Percentiles rank a stretch among this genome's conserved stretches.
Evolutionary conservation across 2,888 invertebrate species (phyloP).

Genomic region (Hyles lineata): DNA sequence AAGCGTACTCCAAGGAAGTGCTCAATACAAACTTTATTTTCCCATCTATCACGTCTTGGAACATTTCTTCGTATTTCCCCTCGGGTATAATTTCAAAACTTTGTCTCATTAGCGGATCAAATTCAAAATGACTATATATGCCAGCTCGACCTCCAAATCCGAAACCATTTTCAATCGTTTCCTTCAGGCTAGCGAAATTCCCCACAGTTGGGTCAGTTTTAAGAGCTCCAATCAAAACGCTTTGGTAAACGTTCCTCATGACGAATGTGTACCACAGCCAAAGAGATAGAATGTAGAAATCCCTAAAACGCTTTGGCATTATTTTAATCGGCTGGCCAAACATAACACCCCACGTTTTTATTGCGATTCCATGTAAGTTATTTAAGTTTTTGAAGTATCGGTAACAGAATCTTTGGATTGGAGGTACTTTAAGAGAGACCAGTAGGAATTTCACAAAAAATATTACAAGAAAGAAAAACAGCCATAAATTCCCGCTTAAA

Average conservation of each 20-base stretch:
- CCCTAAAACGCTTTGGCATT: conserved; percentile 56
- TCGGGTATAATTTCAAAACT: conserved; percentile 62
- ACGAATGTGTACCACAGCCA: conserved; percentile 76
- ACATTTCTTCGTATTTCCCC: conserved; percentile 58
- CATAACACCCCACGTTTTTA: not conserved
- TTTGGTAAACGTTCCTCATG: conserved; percentile 70
- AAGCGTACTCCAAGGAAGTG: conserved; percentile 66
- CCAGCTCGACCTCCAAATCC: not conserved
- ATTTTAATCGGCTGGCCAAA: not conserved
- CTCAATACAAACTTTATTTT: conserved; percentile 64
- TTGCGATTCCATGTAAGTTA: not conserved
- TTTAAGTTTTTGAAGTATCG: not conserved
- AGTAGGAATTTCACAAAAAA: conserved; percentile 35
- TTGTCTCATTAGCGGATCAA: conserved; percentile 44
- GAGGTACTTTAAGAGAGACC: not conserved
- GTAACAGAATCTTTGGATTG: not conserved
- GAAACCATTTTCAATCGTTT: not conserved
- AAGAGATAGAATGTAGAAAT: conserved; percentile 66
- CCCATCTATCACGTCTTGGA: conserved; percentile 59
- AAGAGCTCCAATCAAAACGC: conserved; percentile 68
- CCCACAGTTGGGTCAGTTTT: conserved; percentile 65
- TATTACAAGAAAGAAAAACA: conserved; percentile 57
- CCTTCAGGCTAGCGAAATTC: conserved; percentile 52
- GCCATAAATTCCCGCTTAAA: conserved; percentile 68
- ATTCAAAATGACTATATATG: not conserved